These are phyloP conservation scores for Hofmannophila pseudospretella DNA, from an alignment of 2,888 invertebrate species.

Conservation along the genomic window DNA sequence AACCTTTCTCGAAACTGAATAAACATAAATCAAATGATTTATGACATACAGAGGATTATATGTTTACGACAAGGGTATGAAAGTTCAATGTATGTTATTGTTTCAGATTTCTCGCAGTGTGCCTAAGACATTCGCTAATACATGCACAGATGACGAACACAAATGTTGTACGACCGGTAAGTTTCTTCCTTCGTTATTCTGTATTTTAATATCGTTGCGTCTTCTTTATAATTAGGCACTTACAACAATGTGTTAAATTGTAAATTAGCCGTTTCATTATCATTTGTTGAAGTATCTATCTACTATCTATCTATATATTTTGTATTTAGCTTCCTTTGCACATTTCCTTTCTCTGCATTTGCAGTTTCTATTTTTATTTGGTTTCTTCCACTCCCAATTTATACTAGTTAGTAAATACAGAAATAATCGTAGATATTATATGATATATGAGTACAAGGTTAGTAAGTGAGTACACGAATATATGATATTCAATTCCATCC, in stretches of 20 bases:
- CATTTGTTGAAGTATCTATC: no score
- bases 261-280: no score
- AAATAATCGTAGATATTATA: no score
- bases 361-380: no score
- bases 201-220: no score
- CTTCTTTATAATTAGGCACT: no score
- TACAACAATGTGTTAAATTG: no score
- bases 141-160: constrained; percentile 50
- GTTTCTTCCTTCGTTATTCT: constrained; percentile 24
- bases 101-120: constrained; percentile 57
- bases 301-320: background rate
- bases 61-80: constrained; percentile 10
- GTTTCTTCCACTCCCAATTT: no score
- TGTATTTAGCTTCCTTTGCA: background rate
- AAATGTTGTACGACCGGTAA: constrained; percentile 54
- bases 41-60: constrained; percentile 7
- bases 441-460: no score
- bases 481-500: background rate
- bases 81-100: constrained; percentile 22
- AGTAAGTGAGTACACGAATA: no score
- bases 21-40: constrained; percentile 24
- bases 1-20: constrained; percentile 18
- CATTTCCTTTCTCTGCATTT: no score
- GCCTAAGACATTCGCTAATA: constrained; percentile 39
- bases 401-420: no score